A percentile compares a stretch with the other conserved stretches of the same genome.
Conservation (phyloP, 1,140 invertebrate genomes). For the Odontomachus brunneus region DNA sequence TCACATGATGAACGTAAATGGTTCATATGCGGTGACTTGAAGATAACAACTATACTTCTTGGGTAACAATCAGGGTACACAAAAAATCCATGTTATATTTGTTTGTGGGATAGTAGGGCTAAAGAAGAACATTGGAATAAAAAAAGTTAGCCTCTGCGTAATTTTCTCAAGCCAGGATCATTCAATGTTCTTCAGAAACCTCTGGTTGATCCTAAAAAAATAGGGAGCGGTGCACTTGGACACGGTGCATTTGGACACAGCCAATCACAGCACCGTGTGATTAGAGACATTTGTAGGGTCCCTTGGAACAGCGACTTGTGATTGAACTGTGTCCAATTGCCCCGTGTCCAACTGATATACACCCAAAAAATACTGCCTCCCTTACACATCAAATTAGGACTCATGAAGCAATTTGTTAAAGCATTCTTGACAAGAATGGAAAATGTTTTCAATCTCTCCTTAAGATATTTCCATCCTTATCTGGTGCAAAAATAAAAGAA, state of each 20-base stretch:
- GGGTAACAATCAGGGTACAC: background rate
- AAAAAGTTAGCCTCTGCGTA: constrained; percentile 6
- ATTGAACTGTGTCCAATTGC: too few relatives aligned
- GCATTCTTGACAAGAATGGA: too few relatives aligned
- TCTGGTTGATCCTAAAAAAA: background rate
- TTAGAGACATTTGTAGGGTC: too few relatives aligned
- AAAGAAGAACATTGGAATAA: background rate
- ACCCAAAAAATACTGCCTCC: too few relatives aligned
- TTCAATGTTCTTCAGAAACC: background rate
- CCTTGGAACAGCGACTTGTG: too few relatives aligned
- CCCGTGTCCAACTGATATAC: too few relatives aligned
- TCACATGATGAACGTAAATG: constrained; percentile 21
- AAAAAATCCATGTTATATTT: constrained; percentile 20
- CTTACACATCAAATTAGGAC: too few relatives aligned
- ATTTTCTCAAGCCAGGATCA: background rate
- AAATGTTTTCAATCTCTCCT: background rate
- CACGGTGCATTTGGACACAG: too few relatives aligned
- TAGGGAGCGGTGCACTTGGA: too few relatives aligned
- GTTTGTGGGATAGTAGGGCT: constrained; percentile 19
- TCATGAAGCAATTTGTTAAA: too few relatives aligned
- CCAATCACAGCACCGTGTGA: too few relatives aligned
- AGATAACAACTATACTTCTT: constrained; percentile 6
- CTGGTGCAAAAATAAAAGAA: constrained; percentile 30
- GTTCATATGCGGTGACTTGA: constrained; percentile 20
- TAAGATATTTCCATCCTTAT: background rate